These are phyloP conservation scores for Pygmarrhopalites habei DNA, from an alignment of 1,140 invertebrate species.

Conservation along the genomic window DNA sequence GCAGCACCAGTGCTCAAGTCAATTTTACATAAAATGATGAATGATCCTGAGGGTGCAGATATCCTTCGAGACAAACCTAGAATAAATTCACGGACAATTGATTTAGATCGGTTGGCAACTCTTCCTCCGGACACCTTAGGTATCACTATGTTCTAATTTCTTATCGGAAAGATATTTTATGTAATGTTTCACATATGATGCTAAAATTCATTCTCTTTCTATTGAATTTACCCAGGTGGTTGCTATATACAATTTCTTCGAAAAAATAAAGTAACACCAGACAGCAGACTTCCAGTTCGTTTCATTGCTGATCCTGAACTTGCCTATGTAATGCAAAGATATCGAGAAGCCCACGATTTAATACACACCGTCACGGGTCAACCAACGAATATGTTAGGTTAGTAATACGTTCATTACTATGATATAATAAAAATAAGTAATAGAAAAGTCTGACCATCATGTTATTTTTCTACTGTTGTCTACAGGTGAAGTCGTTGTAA, in stretches of 20 bases:
- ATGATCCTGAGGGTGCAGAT: constrained; percentile 41
- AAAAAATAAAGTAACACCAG: constrained; percentile 82
- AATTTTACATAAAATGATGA: constrained; percentile 47
- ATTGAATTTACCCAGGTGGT: no score
- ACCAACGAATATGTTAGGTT: constrained; percentile 92
- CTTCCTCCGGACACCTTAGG: constrained; percentile 62
- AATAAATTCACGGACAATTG: constrained; percentile 75
- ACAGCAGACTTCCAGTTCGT: constrained; percentile 76
- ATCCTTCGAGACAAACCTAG: constrained; percentile 64
- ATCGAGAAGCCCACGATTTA: constrained; percentile 93
- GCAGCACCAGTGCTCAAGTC: constrained; percentile 44
- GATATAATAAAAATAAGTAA: no score
- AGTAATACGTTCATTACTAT: no score
- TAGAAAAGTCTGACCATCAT: no score
- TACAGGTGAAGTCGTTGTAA: constrained; percentile 79
- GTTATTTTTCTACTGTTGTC: no score
- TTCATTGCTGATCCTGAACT: constrained; percentile 86
- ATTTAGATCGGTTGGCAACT: constrained; percentile 60
- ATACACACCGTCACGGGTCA: constrained; percentile 83
- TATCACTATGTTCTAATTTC: no score
- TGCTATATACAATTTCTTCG: constrained; percentile 75
- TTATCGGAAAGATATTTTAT: no score
- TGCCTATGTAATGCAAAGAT: constrained; percentile 94
- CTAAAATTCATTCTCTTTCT: no score
- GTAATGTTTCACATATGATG: no score